phyloP scores from a whole-genome alignment of 2,888 invertebrate genomes.

The Spodoptera littoralis region DNA sequence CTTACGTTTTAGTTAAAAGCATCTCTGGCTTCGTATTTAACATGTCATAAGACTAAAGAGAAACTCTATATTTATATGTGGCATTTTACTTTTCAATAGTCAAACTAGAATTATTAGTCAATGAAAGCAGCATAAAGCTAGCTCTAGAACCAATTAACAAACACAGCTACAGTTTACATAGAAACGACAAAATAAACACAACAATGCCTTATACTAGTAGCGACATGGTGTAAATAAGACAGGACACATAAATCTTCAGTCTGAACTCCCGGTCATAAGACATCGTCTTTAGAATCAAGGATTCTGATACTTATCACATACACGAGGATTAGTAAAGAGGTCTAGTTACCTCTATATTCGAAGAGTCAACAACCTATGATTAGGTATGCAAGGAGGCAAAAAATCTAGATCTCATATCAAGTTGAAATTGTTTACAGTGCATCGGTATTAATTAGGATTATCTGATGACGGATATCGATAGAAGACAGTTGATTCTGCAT shows the following conservation, averaged over 20 bases:
- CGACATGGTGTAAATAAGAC: conserved; percentile 27
- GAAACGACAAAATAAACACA: conserved; percentile 14
- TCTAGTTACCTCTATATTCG: conserved; percentile 4
- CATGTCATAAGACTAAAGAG: too few species aligned
- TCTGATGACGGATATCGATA: background rate
- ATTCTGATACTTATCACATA: conserved; percentile 25
- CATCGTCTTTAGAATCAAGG: conserved; percentile 24
- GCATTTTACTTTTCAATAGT: too few species aligned
- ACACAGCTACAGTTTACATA: conserved; percentile 13
- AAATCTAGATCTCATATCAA: conserved; percentile 25
- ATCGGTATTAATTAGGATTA: conserved; percentile 23
- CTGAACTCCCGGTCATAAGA: conserved; percentile 41
- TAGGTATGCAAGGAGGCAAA: conserved; percentile 30
- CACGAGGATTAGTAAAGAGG: conserved; percentile 28
- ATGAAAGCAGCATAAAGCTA: background rate
- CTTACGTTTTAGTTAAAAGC: too few species aligned
- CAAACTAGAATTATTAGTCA: too few species aligned
- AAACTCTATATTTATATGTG: too few species aligned
- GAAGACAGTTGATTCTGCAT: too few species aligned
- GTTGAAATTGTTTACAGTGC: conserved; percentile 17
- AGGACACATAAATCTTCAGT: conserved; percentile 54
- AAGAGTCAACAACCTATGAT: conserved; percentile 35
- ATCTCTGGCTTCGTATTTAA: too few species aligned
- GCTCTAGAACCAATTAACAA: background rate
- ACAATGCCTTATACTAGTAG: conserved; percentile 12